Base-by-base conservation (phyloP, 1,140 invertebrate genomes). In the Drosophila watanabei region DNA sequence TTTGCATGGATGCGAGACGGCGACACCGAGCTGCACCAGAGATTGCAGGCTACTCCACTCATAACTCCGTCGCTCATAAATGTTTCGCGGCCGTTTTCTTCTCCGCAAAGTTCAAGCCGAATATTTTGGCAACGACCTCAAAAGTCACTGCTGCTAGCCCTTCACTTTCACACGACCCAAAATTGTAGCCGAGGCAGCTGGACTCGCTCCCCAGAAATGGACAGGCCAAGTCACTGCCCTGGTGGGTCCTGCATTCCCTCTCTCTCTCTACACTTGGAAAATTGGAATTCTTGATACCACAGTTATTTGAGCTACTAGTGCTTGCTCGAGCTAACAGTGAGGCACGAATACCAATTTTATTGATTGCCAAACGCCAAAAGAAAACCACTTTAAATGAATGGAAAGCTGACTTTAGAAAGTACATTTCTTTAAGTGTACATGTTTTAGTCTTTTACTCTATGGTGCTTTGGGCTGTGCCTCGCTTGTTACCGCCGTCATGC, bases 91-190 rank as follows among this genome's bases (percentile, higher is more conserved):
- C 43, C 32, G 24, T 16, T 48, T 45, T 37, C 45, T 35, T 70
- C 48, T 65, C 37, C 28, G 61, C 61, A 57, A 28, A 76, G 75
- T 59, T 78, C 54, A 69, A 41, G 56, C 58, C 24, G n/a, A 54
- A 35, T 46, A 39, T 59, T 71, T 72, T 41, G 45, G 66, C 52
- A 59, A 54, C 66, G 66, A 52, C 76, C 75, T 77, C 56, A 84
- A 69, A 69, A 79, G 48, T 58, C 80, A 52, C 11, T 52, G 37
- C 70, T 33, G 33, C 75, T 39, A 66, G 78, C 86, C 86, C 85
- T 89, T 89, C 86, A 90, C 85, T 88, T 88, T 88, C 84, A 88
- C 79, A 82, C 64, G 49, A 61, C 46, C 48, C 32, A 24, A 33
- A 51, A 32, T 37, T 37, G 49, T 13, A 28, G 41, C 10, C 20